phyloP scores from a whole-genome alignment of 2,797 vertebrate genomes.

The Linurgus olivaceus region DNA sequence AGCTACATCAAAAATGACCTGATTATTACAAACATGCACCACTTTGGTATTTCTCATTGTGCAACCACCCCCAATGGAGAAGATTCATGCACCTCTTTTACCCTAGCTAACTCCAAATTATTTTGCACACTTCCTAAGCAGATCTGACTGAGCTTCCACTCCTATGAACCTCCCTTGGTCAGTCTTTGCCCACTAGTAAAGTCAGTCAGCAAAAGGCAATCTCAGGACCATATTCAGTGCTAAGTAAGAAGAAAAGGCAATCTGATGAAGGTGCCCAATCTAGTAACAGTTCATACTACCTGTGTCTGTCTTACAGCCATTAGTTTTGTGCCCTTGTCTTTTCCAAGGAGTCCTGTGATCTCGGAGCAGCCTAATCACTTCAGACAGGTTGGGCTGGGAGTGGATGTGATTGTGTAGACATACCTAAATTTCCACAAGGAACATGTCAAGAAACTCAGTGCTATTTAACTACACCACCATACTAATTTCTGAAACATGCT shows the following conservation, averaged over 20 bases:
- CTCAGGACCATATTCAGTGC: neutral
- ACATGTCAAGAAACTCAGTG: neutral
- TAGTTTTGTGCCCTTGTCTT: neutral
- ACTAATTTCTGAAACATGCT: neutral
- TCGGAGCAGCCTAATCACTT: neutral
- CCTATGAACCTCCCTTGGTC: neutral
- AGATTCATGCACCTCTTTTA: neutral
- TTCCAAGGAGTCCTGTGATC: neutral
- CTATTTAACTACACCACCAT: neutral
- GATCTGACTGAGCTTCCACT: neutral
- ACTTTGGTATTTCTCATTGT: neutral
- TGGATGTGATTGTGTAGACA: neutral
- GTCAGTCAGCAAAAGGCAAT: neutral
- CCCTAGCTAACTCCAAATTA: neutral
- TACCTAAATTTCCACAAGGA: neutral
- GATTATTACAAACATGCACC: neutral
- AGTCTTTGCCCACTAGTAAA: neutral
- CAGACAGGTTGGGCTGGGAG: neutral
- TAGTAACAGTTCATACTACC: neutral
- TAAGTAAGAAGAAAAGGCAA: neutral
- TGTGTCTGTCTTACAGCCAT: neutral
- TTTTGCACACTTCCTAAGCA: neutral
- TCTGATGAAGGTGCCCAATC: neutral
- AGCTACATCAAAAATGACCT: neutral
- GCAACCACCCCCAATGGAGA: neutral